Percentiles rank a stretch among this genome's conserved stretches.
Conservation (phyloP, 2,888 invertebrate species). For the Drosophila merina region DNA sequence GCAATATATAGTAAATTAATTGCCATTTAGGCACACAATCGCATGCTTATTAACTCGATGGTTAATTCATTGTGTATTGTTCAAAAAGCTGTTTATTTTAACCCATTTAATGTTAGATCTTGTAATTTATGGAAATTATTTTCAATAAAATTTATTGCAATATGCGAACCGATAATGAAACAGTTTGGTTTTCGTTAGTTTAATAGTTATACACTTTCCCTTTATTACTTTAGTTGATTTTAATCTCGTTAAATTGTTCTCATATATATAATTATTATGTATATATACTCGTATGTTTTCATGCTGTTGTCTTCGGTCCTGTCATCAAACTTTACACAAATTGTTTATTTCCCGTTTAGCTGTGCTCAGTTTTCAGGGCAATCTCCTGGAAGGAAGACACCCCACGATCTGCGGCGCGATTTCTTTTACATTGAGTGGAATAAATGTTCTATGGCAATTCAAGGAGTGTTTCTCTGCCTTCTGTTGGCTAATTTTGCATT, state of each 20-base stretch:
- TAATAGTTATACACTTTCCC: constrained; percentile 79
- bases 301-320: constrained; percentile 47
- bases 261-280: constrained; percentile 62
- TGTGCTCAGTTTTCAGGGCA: constrained; percentile 31
- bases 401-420: constrained; percentile 8
- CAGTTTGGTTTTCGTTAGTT: constrained; percentile 57
- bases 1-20: constrained; percentile 44
- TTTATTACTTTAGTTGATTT: constrained; percentile 77
- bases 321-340: constrained; percentile 64
- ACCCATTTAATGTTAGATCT: constrained; percentile 21
- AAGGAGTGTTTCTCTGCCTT: constrained; percentile 27
- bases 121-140: constrained; percentile 34
- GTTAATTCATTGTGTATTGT: constrained; percentile 60
- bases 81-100: constrained; percentile 27
- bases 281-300: constrained; percentile 53
- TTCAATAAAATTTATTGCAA: constrained; percentile 53
- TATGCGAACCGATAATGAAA: constrained; percentile 24
- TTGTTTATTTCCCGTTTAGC: constrained; percentile 37
- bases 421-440: constrained; percentile 34
- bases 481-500: constrained; percentile 26
- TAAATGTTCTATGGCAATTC: constrained; percentile 39
- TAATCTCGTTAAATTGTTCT: constrained; percentile 71
- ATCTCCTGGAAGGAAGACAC: constrained; percentile 3
- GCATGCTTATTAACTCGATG: constrained; percentile 36
- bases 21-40: constrained; percentile 34